These are phyloP conservation scores for Palythoa heliodiscus DNA, from an alignment of 92 coral and sea anemone species.

Conservation along the genomic window DNA sequence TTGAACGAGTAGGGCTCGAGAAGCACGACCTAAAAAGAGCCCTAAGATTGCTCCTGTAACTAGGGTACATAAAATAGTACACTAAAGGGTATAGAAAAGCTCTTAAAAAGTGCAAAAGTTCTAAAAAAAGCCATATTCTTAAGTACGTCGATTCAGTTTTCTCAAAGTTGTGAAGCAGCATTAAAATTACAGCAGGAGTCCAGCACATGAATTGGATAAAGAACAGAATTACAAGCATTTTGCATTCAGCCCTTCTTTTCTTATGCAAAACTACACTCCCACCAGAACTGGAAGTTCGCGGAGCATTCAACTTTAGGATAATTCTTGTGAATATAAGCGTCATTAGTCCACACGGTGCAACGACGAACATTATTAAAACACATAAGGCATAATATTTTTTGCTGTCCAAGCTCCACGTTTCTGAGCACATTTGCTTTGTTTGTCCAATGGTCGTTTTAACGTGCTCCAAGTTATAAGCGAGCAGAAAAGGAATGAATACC, in stretches of 20 bases:
- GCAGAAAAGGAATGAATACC: conserved; percentile 63
- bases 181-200: conserved; percentile 67
- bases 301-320: conserved; percentile 56
- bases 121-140: conserved; percentile 68
- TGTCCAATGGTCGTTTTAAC: conserved; percentile 45
- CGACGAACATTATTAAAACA: conserved; percentile 51
- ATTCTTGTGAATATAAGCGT: conserved; percentile 56
- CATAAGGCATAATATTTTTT: conserved; percentile 46
- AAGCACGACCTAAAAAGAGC: conserved; percentile 54
- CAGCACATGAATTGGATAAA: conserved; percentile 72
- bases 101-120: conserved; percentile 72
- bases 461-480: conserved; percentile 61
- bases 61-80: conserved; percentile 68
- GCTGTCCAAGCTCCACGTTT: conserved; percentile 58
- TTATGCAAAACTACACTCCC: conserved; percentile 83
- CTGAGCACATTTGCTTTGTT: conserved; percentile 66
- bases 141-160: conserved; percentile 50
- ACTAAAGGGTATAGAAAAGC: conserved; percentile 63
- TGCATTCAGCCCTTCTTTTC: conserved; percentile 64
- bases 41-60: conserved; percentile 53
- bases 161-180: conserved; percentile 49
- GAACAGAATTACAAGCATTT: conserved; percentile 55
- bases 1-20: conserved; percentile 13
- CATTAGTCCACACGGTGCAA: conserved; percentile 55
- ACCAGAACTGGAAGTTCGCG: conserved; percentile 80